These are phyloP conservation scores for Noctua janthina DNA, from an alignment of 2,888 invertebrate genomes.

Conservation along the genomic window DNA sequence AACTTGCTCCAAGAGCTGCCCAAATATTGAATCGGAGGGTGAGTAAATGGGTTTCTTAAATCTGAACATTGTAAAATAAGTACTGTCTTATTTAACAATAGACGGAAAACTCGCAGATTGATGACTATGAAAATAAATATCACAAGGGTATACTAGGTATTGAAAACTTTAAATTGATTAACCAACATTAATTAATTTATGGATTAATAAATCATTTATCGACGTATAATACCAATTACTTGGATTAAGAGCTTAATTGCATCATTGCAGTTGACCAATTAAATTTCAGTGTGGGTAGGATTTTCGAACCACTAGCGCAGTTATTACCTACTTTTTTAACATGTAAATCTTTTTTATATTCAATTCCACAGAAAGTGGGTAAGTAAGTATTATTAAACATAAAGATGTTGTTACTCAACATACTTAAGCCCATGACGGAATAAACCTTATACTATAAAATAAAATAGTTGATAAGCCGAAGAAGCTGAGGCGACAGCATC, in stretches of 20 bases:
- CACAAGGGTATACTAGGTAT: neutral
- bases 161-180: neutral
- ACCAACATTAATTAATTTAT: slow-evolving; percentile 11
- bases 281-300: slow-evolving; percentile 19
- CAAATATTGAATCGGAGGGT: neutral
- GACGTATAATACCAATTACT: slow-evolving; percentile 22
- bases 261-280: slow-evolving; percentile 37
- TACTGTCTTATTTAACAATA: no score
- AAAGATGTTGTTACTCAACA: neutral
- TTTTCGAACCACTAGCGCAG: neutral
- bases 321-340: neutral
- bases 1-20: neutral
- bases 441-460: neutral
- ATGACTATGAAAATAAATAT: neutral
- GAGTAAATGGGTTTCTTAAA: neutral
- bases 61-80: neutral
- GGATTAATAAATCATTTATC: slow-evolving; percentile 16
- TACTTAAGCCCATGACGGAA: neutral
- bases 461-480: neutral
- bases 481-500: neutral
- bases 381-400: no score
- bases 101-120: neutral
- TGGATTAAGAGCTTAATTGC: slow-evolving; percentile 37
- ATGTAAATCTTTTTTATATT: neutral
- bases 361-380: neutral